Evolutionary conservation across 2,888 invertebrate genomes (phyloP), one percentile per base, ranked within the genome.

Genomic region (Andricus quercusramuli): DNA sequence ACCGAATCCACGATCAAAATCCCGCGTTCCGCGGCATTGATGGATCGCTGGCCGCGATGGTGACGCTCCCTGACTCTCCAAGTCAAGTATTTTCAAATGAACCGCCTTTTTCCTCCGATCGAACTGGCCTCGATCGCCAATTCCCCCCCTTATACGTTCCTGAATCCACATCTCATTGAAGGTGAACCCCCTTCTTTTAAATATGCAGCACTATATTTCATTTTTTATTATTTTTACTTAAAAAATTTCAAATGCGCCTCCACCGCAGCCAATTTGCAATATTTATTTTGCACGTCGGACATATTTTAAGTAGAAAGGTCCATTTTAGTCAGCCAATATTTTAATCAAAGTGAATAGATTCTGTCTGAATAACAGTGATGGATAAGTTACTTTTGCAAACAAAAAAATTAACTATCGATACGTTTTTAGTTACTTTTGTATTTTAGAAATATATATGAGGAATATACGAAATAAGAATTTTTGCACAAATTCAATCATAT

Each of bases 1-100:
- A 89, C 90, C 89, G 90, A 91, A 91, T 90, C 89, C 89, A 90
- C 90, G 89, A 91, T 91, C 90, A 90, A 91, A 91, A 91, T 91
- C 88, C 91, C 87, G 91, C 90, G 89, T 90, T 90, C 88, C 89
- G 85, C 88, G 90, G 90, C 90, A 91, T 91, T 91, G 91, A 91
- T 91, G 90, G 90, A 91, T 91, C 88, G 85, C 87, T 44, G 78
- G 25, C 74, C 79, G 79, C 77, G 77, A 83, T 80, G 76, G 83
- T 82, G 95, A 85, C 83, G 80, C 56, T 74, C 74, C 74, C 56
- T 74, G 74, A 59, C 32, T 56, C 74, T 56, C 6, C 68, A 68
- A 47, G 17, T 44, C 79, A 70, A 86, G 85, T 88, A 89, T 90
- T 90, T 88, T 87, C 88, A 85, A 89, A 87, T 84, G 84, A 86